Base-by-base conservation (phyloP, 2,888 invertebrate species). In the Leucoptera coffeella region DNA sequence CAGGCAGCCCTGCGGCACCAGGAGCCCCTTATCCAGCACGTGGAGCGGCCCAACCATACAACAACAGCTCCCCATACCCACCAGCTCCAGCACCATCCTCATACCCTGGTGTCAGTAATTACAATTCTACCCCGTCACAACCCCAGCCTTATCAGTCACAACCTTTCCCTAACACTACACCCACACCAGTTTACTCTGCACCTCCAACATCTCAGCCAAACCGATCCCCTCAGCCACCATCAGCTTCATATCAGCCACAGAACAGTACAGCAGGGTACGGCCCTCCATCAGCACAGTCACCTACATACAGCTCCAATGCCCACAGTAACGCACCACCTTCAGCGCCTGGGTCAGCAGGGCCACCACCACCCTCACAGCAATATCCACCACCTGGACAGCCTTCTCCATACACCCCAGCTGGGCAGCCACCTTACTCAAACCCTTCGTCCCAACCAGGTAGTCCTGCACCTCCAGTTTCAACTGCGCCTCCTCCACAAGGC, bases 341-440 rank as follows among this genome's bases (percentile, higher is more conserved):
- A 8, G 71, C 75, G 13, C 67, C 59, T 4, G 55, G 75, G 4
- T 58, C 74, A 4, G 67, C 60, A n/a, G 56, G 54, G 4, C 56
- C 75, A 2, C 55, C 81, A 12, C 46, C 78, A 26, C 77, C 81
- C 20, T 75, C 75, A 26, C 80, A 79, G 35, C 74, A 75, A 39
- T 80, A 78, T 39, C 76, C 79, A 29, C 75, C 78, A 15, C 59
- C 76, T 26, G 74, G 77, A 3, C 80, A 79, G 41, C 75, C 75
- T n/a, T 73, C 74, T 8, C 73, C 75, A 4, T 82, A 82, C 39
- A 80, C 77, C 6, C 73, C 81, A 8, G 67, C 75, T 3, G 59
- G 74, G 27, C 77, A 77, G 37, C 72, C 78, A 23, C 64, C 75
- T 42, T 51, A 77, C 69, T 60, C 73, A 45, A 65, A 75, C 47